Percentiles rank a stretch among this genome's conserved stretches.
Evolutionary conservation across 1,140 invertebrate species (phyloP).

Genomic region (Chionoecetes opilio): DNA sequence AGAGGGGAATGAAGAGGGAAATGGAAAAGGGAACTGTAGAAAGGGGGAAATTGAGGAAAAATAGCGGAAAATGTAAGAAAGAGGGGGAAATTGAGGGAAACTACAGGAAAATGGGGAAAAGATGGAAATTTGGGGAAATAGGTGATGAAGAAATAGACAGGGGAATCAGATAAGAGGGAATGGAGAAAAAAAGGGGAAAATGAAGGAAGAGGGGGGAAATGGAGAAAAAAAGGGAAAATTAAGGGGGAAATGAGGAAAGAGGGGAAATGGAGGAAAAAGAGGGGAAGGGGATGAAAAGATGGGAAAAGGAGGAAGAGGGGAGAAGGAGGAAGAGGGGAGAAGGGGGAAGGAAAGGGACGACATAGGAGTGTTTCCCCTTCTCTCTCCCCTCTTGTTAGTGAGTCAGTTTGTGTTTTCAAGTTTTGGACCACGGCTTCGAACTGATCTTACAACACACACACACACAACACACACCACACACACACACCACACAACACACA

Average conservation of each 20-base stretch:
- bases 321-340: not conserved
- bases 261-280: not conserved
- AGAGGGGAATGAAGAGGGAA: not conserved
- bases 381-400: too few species aligned
- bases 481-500: slow-evolving; percentile 11
- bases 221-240: not conserved
- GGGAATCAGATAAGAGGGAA: not conserved
- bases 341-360: not conserved
- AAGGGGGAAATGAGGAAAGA: not conserved
- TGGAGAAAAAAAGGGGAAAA: not conserved
- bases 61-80: not conserved
- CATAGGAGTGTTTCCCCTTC: not conserved
- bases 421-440: not conserved
- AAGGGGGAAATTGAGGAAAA: not conserved
- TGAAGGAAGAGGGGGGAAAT: not conserved
- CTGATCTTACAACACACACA: not conserved
- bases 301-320: not conserved
- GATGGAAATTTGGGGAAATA: not conserved
- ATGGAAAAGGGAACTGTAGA: not conserved
- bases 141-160: too few species aligned
- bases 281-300: not conserved
- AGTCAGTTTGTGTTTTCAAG: too few species aligned
- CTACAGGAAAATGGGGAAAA: not conserved
- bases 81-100: not conserved
- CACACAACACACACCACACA: not conserved